Conservation (phyloP, 1,140 invertebrate species). For the Drosophila malerkotliana region DNA sequence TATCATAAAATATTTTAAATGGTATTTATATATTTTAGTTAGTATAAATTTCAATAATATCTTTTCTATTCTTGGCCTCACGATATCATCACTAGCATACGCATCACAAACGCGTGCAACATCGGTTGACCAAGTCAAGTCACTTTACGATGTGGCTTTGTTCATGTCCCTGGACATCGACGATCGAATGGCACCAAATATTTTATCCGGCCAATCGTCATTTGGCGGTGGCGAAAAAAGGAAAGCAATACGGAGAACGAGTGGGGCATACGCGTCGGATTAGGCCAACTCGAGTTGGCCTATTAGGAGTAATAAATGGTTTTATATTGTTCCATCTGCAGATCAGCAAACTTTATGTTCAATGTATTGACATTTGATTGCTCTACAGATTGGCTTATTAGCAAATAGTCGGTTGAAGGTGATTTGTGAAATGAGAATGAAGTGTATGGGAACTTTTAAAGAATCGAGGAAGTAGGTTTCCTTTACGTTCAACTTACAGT, state of each 20-base stretch:
- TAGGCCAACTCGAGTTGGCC: constrained; percentile 16
- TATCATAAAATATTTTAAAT: too few relatives aligned
- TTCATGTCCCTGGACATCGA: constrained; percentile 65
- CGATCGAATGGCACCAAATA: constrained; percentile 71
- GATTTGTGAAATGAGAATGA: not conserved
- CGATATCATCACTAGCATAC: constrained; percentile 23
- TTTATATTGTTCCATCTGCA: constrained; percentile 48
- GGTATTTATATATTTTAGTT: too few relatives aligned
- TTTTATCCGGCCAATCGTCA: constrained; percentile 61
- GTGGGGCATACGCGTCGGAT: constrained; percentile 45
- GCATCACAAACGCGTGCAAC: constrained; percentile 36
- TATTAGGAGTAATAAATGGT: constrained; percentile 66
- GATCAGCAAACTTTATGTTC: constrained; percentile 58
- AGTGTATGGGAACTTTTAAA: constrained; percentile 4
- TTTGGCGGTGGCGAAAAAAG: constrained; percentile 18
- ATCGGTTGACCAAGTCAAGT: constrained; percentile 31
- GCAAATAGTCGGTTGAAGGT: constrained; percentile 31
- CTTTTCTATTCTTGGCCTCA: not conserved
- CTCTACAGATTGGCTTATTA: constrained; percentile 73
- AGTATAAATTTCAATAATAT: not conserved
- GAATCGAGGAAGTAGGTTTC: too few relatives aligned
- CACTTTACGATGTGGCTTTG: constrained; percentile 71
- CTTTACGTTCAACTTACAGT: too few relatives aligned
- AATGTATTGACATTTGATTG: constrained; percentile 76
- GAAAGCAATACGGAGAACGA: constrained; percentile 34